These are phyloP conservation scores for Lampris incognitus DNA, from an alignment of 2,113 vertebrate genomes.

Conservation along the genomic window DNA sequence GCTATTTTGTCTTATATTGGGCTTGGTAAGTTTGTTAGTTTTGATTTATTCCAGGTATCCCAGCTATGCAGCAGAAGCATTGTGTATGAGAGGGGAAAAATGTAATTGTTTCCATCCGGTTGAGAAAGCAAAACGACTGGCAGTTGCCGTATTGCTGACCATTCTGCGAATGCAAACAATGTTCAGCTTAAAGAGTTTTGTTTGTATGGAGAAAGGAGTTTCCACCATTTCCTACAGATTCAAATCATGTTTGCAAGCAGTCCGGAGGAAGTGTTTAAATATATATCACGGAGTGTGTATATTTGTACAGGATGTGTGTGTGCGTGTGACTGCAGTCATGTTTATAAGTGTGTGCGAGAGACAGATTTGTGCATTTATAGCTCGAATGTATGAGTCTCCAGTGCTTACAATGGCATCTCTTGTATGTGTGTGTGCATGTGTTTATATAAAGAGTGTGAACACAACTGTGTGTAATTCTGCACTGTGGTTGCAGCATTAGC, in stretches of 20 bases:
- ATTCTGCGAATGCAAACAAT: constrained; percentile 16
- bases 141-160: constrained; percentile 17
- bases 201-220: not conserved
- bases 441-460: constrained; percentile 8
- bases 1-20: constrained; percentile 26
- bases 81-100: constrained; percentile 33
- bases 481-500: constrained; percentile 25
- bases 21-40: constrained; percentile 40
- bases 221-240: constrained; percentile 19
- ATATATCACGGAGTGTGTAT: not conserved
- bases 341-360: constrained; percentile 9
- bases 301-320: not conserved
- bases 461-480: constrained; percentile 33
- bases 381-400: constrained; percentile 5
- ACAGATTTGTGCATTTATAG: constrained; percentile 1
- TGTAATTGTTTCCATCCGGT: constrained; percentile 11
- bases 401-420: constrained; percentile 3
- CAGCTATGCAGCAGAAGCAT: constrained; percentile 39
- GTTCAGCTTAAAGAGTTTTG: not conserved
- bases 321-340: too few species aligned
- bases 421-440: constrained; percentile 19
- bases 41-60: constrained; percentile 36
- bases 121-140: constrained; percentile 23
- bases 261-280: constrained; percentile 6
- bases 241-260: constrained; percentile 35